Evolutionary conservation across 2,888 invertebrate genomes (phyloP).

Genomic region (Beris chalybata): DNA sequence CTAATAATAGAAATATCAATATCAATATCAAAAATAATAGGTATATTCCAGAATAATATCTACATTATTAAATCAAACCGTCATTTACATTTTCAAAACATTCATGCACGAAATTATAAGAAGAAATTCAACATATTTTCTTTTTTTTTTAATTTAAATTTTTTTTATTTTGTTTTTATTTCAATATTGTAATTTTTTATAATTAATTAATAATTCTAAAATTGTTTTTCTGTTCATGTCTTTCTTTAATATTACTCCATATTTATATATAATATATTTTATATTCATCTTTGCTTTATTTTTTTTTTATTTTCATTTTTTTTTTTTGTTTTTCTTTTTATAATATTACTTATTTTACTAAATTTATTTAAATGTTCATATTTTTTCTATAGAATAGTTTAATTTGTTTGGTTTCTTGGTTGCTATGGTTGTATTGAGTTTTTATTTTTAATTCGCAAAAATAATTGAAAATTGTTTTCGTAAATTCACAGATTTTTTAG

Average conservation of each 20-base stretch:
- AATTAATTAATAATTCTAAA: conserved; percentile 7
- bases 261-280: neutral
- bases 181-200: neutral
- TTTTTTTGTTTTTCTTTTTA: neutral
- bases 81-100: too few species aligned
- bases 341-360: neutral
- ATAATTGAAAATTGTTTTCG: neutral
- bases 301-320: neutral
- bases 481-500: neutral
- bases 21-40: too few species aligned
- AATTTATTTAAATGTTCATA: neutral
- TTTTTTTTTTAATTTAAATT: too few species aligned
- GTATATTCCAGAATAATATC: neutral
- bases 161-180: conserved; percentile 1
- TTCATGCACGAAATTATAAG: too few species aligned
- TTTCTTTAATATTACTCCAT: neutral
- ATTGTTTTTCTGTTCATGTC: neutral
- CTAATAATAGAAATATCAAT: neutral
- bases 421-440: too few species aligned
- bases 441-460: too few species aligned
- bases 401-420: neutral
- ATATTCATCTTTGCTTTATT: neutral
- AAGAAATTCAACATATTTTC: too few species aligned
- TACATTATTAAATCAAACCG: too few species aligned
- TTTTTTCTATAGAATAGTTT: conserved; percentile 2